Evolutionary conservation across 2,888 invertebrate genomes (phyloP).

Genomic region (Eupithecia subumbrata): DNA sequence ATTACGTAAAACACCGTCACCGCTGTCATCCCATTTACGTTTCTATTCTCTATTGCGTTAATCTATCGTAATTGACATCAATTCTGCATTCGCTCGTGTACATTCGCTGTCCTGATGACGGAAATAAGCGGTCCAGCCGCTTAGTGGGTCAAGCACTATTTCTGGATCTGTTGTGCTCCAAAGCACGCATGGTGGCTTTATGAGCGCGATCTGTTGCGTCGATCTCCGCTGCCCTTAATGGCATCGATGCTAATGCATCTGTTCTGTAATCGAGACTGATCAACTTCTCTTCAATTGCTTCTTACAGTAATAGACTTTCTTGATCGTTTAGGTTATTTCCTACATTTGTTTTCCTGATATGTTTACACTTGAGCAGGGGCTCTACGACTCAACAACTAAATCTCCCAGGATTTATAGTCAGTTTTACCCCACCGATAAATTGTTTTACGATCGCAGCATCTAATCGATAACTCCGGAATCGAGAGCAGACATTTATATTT

Average conservation of each 20-base stretch:
- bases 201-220: constrained; percentile 60
- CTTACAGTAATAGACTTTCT: constrained; percentile 23
- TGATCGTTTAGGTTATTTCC: constrained; percentile 20
- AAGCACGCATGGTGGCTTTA: constrained; percentile 71
- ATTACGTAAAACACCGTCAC: constrained; percentile 33
- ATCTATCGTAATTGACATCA: constrained; percentile 62
- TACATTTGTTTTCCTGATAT: constrained; percentile 19
- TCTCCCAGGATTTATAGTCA: constrained; percentile 22
- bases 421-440: constrained; percentile 42
- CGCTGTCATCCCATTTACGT: constrained; percentile 33
- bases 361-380: constrained; percentile 16
- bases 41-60: constrained; percentile 51
- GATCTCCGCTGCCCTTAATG: constrained; percentile 60
- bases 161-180: constrained; percentile 75
- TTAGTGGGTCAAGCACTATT: constrained; percentile 82
- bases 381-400: constrained; percentile 11
- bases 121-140: constrained; percentile 81
- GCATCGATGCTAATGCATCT: constrained; percentile 55
- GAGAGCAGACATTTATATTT: constrained; percentile 67
- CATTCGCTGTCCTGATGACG: constrained; percentile 72
- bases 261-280: constrained; percentile 41
- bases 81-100: constrained; percentile 54
- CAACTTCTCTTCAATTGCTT: constrained; percentile 31
- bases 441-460: constrained; percentile 47
- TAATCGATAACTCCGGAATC: constrained; percentile 54